Conservation (phyloP, 2,888 invertebrate genomes). For the Isoperla grammatica region DNA sequence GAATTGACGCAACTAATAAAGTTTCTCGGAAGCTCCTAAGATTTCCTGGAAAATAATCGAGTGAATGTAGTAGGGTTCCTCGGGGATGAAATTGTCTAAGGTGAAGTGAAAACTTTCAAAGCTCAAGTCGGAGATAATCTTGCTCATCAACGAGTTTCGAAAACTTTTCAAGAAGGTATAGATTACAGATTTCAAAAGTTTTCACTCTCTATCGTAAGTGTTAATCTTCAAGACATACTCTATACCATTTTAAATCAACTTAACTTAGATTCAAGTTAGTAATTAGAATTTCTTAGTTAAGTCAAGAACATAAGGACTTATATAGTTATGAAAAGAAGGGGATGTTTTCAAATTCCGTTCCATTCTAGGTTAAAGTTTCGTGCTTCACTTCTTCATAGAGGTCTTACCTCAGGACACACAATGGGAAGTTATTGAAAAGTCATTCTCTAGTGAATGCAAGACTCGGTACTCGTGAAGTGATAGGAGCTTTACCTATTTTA, state of each 20-base stretch:
- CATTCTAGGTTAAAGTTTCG: no score
- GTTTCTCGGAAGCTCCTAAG: neutral
- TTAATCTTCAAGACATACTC: no score
- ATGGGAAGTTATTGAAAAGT: no score
- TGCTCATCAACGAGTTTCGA: slow-evolving; percentile 6
- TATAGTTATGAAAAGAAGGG: no score
- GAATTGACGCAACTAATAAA: no score
- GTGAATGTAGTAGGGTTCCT: neutral
- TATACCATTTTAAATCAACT: slow-evolving; percentile 3
- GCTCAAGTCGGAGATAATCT: slow-evolving; percentile 2
- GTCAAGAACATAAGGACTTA: slow-evolving; percentile 1
- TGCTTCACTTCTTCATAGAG: no score
- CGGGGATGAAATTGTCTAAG: neutral
- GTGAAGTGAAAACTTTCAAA: neutral
- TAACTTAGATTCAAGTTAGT: slow-evolving; percentile 8
- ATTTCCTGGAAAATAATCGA: neutral
- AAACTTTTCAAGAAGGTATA: slow-evolving; percentile 8
- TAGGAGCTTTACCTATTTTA: no score
- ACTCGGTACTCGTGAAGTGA: no score
- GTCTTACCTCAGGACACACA: no score
- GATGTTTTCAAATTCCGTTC: no score
- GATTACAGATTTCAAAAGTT: slow-evolving; percentile 10
- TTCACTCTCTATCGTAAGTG: neutral
- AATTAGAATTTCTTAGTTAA: slow-evolving; percentile 22
- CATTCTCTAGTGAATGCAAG: no score